These are phyloP conservation scores for Carassius auratus DNA, from an alignment of 2,113 vertebrate species.

Conservation along the genomic window DNA sequence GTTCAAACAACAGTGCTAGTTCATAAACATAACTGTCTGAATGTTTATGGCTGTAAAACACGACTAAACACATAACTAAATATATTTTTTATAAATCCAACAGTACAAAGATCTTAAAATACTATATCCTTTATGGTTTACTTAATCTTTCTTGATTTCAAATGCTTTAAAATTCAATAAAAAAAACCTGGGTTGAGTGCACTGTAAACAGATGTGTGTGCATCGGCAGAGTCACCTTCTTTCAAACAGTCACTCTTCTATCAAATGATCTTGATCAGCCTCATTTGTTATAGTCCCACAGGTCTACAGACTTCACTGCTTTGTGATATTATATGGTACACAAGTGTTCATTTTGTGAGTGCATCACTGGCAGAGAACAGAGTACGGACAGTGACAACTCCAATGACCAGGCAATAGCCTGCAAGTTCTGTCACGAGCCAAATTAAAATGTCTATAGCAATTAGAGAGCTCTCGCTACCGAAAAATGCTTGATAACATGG, in stretches of 20 bases:
- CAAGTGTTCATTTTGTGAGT: slow-evolving; percentile 36
- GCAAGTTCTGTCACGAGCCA: slow-evolving; percentile 40
- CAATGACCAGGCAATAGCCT: slow-evolving; percentile 21
- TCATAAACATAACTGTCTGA: too few species aligned
- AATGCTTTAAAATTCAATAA: background rate
- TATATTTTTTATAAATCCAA: too few species aligned
- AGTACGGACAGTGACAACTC: slow-evolving; percentile 40
- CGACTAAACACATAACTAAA: too few species aligned
- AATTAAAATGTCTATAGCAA: slow-evolving; percentile 56
- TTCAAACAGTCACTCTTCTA: background rate
- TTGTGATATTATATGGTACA: background rate
- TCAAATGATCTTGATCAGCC: background rate
- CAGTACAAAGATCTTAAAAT: background rate
- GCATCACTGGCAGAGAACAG: slow-evolving; percentile 51
- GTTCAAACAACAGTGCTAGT: too few species aligned
- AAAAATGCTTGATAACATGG: slow-evolving; percentile 44
- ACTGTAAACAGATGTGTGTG: slow-evolving; percentile 29
- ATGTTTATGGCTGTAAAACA: too few species aligned
- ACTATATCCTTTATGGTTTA: background rate
- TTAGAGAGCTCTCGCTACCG: slow-evolving; percentile 38
- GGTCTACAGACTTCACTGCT: background rate
- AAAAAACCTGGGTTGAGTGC: background rate
- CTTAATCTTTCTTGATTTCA: background rate
- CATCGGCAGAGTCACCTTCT: background rate
- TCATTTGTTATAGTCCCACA: background rate